Evolutionary conservation across 2,113 vertebrate genomes (phyloP), one percentile per base, ranked within the genome.

Genomic region (Hystrix cristata): DNA sequence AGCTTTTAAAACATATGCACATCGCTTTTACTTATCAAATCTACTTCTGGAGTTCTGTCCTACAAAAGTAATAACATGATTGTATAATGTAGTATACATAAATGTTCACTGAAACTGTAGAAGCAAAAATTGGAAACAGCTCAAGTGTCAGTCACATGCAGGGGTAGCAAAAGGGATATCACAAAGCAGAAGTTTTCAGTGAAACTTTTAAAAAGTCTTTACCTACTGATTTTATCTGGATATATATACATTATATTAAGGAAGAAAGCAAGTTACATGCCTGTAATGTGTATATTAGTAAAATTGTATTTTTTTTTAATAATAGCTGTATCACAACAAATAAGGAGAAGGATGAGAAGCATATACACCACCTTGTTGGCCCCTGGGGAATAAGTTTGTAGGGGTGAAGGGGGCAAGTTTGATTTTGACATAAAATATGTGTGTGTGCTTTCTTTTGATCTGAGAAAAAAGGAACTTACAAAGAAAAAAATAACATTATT

Each of bases 31-130:
- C 7, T 11, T 34, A 78, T 72, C 43, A 93, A 10, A 89, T 91
- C 15, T 12, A 78, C 38, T 92, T 94, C 1, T 65, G 60, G 31
- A 82, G 29, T 43, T 85, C 14, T 90, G 15, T 48, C 4, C 13
- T 90, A 43, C 31, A 78, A 38, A 88, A 87, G 72, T 90, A 80
- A 51, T 43, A 72, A 46, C 23, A 31, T 31, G 48, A 31, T 74
- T 92, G 90, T 80, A 23, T 80, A 59, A 71, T 96, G 31, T 8
- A 71, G 19, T 8, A 27, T 76, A 14, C 9, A 59, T 76, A 65
- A 7, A 27, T 94, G 62, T 94, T 89, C 65, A 86, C 53, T 96
- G 78, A 85, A 95, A 82, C 64, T 89, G n/a, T 59, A 65, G 74
- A 87, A 93, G 69, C 3, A 82, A 90, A 82, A 89, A 89, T 78